Evolutionary conservation across 2,113 vertebrate species (phyloP), one percentile per base, ranked within the genome.

Genomic region (Choloepus hoffmanni): DNA sequence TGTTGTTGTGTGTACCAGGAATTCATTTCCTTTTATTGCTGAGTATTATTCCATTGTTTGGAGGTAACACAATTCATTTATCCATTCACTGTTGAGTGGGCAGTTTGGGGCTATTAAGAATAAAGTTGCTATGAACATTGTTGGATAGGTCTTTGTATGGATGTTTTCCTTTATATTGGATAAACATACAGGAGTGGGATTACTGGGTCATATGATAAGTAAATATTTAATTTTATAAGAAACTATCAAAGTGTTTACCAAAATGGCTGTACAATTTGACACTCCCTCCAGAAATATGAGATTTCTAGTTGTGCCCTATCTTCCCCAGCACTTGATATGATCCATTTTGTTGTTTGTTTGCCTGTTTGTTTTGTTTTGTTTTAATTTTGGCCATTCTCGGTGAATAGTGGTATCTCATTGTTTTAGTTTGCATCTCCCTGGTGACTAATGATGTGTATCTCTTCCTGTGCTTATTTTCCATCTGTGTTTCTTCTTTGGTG

Each of bases 181-280:
- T 73, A 82, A 62, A 48, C 45, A 62, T 36, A 16, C n/a, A 58
- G 30, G 45, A 58, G 26, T 83, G 53, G 68, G 19, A 85, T 77
- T 85, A 68, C 33, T 62, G 50, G 55, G 28, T 81, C 15, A 18
- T 28, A 30, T 63, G 74, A 14, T 74, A 88, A 93, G 23, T 74
- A 14, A 94, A 73, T 89, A 76, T 50, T 92, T 94, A 53, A 81
- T 86, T 87, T 85, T 60, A 40, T 85, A 45, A 79, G 19, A 68
- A 55, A 62, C 7, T n/a, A 1, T 43, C 14, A 36, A 48, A 86
- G 26, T 43, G 5, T 62, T 88, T 94, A 48, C 63, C 63, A 79
- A 24, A 67, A 40, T 50, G 0, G 10, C 45, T 48, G 7, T 81
- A 67, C 45, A 26, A 33, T 26, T 91, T 55, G 48, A 14, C 65